A percentile compares a stretch with the other conserved stretches of the same genome.
Conservation (phyloP, 2,888 invertebrate species). For the Calameuta pallipes region DNA sequence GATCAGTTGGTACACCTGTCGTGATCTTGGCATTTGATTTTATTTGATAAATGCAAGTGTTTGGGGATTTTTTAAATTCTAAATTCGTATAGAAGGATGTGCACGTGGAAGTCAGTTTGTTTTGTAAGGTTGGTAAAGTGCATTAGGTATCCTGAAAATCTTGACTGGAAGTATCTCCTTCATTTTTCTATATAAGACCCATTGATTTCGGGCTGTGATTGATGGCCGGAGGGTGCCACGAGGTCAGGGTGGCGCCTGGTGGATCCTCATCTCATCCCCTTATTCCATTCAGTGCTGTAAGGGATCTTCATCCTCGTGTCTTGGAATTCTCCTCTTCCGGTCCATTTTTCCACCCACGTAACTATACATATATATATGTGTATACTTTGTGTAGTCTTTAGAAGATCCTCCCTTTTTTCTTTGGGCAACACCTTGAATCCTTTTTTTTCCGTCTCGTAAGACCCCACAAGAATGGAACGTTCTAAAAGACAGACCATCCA, state of each 20-base stretch:
- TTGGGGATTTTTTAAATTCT: conserved; percentile 22
- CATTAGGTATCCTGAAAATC: background rate
- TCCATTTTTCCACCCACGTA: background rate
- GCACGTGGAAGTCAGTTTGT: background rate
- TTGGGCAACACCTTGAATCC: background rate
- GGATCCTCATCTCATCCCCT: conserved; percentile 16
- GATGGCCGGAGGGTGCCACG: conserved; percentile 45
- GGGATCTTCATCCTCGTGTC: background rate
- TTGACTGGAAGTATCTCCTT: background rate
- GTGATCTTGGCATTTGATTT: background rate
- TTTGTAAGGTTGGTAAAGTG: background rate
- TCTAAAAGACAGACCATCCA: conserved; percentile 13
- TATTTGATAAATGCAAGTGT: conserved; percentile 18
- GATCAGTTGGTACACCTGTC: background rate
- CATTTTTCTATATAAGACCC: conserved; percentile 14
- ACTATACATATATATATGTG: background rate
- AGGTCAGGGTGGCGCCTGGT: conserved; percentile 48
- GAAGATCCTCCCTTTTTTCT: background rate
- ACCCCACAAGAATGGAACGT: background rate
- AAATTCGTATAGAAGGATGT: conserved; percentile 5
- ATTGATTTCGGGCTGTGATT: conserved; percentile 48
- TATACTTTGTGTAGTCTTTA: background rate
- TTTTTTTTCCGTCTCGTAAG: background rate
- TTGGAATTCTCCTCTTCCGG: background rate
- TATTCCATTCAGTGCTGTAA: background rate